Conservation (phyloP, 2,113 vertebrate species). For the Carollia perspicillata region DNA sequence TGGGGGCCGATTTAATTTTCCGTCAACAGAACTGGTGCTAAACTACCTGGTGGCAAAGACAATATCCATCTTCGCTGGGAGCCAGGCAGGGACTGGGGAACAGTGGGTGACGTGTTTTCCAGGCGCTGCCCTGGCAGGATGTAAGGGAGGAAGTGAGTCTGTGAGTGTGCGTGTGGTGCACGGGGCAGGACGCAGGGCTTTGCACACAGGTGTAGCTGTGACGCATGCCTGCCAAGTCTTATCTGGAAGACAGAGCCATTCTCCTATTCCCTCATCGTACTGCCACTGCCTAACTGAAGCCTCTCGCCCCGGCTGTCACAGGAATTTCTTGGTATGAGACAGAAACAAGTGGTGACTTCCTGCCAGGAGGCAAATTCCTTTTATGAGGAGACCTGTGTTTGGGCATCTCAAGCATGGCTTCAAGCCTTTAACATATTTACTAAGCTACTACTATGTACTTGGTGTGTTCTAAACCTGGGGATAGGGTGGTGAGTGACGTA, state of each 20-base stretch:
- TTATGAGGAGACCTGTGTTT: neutral
- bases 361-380: neutral
- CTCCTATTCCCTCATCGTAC: neutral
- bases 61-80: neutral
- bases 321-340: accelerated
- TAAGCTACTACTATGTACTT: no score
- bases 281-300: neutral
- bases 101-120: accelerated
- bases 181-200: neutral
- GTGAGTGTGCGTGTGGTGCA: accelerated
- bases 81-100: neutral
- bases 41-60: neutral
- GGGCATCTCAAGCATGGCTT: neutral
- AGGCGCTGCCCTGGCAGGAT: neutral
- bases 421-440: neutral
- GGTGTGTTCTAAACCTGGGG: neutral
- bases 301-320: accelerated
- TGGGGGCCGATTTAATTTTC: neutral
- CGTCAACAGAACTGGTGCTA: neutral
- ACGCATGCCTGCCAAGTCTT: neutral
- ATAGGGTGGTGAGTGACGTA: accelerated
- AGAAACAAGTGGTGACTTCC: neutral
- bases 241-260: accelerated
- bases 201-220: accelerated
- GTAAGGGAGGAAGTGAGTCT: neutral